Evolutionary conservation across 64 coral and sea anemone species (phyloP), one percentile per base, ranked within the genome.

Genomic region (Porites lutea): DNA sequence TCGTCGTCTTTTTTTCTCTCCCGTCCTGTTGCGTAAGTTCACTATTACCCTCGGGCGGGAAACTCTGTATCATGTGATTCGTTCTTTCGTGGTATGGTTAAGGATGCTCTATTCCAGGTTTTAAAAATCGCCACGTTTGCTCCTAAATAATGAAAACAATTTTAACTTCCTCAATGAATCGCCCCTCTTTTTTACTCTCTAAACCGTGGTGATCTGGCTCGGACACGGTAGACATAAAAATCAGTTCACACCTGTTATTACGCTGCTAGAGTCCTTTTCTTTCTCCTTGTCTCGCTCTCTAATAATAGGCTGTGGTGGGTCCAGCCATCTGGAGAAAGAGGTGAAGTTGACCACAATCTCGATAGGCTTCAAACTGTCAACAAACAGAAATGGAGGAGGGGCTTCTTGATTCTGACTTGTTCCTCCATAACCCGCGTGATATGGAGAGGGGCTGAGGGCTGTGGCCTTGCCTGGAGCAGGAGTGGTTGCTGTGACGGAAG

Each of bases 311-410:
- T 92, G 97, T 0, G 97, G 97, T 5, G 97, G 97, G 59, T 99
- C 97, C 68, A 99, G 21, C 97, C 97, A 99, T 20, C 65, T 93
- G 5, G 94, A 96, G 18, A 99, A 96, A 0, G 87, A 88, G 3
- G 97, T 96, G 65, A 99, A 95, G 71, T 91, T 91, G 0, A 99
- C 88, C 13, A 99, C 91, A 57, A 96, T 92, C 89, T 99, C 97
- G 13, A 99, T 94, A 3, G 88, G 90, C 19, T 96, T 87, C 18
- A 99, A 75, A 67, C 97, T 96, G 70, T 99, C 97, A 10, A 99
- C 94, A 90, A 99, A 99, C 63, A 99, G 72, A 85, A 87, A 99
- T 21, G 94, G 97, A 37, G 97, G 94, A 12, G 94, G 94, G 16
- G 94, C 94, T 0, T 99, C 97, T 71, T 91, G 88, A 77, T 57